phyloP scores from a whole-genome alignment of 1,140 invertebrate genomes.

The Teleogryllus occipitalis region DNA sequence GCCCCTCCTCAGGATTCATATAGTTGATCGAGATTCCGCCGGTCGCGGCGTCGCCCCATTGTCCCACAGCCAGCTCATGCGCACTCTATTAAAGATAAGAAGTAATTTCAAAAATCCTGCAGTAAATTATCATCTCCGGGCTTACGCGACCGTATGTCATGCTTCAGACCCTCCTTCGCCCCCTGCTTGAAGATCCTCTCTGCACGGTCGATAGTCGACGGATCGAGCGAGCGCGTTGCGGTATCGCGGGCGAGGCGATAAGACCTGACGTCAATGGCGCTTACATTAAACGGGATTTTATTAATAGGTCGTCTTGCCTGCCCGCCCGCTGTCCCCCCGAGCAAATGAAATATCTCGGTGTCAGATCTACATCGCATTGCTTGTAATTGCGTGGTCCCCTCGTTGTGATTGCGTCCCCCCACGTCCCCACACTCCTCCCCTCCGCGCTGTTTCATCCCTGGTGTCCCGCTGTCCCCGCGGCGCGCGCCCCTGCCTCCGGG shows the following conservation, averaged over 20 bases:
- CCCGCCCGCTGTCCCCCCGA: not conserved
- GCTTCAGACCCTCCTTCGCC: not conserved
- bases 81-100: not conserved
- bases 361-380: not conserved
- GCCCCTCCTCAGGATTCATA: not conserved
- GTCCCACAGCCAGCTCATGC: not conserved
- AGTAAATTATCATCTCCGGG: not conserved
- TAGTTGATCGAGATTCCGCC: not conserved
- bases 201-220: not conserved
- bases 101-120: slow-evolving; percentile 1
- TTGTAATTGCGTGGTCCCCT: not conserved
- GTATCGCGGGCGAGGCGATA: not conserved
- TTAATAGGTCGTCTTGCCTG: not conserved
- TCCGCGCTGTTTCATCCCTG: too few relatives aligned
- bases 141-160: not conserved
- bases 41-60: not conserved
- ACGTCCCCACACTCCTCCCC: not conserved
- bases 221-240: not conserved
- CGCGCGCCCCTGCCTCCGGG: too few relatives aligned
- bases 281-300: not conserved
- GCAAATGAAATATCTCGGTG: not conserved
- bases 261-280: not conserved
- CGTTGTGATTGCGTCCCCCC: not conserved
- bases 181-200: not conserved
- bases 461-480: too few relatives aligned